A percentile compares a stretch with the other conserved stretches of the same genome.
Evolutionary conservation across 2,888 invertebrate genomes (phyloP).

Genomic region (Agriopis aurantiaria): DNA sequence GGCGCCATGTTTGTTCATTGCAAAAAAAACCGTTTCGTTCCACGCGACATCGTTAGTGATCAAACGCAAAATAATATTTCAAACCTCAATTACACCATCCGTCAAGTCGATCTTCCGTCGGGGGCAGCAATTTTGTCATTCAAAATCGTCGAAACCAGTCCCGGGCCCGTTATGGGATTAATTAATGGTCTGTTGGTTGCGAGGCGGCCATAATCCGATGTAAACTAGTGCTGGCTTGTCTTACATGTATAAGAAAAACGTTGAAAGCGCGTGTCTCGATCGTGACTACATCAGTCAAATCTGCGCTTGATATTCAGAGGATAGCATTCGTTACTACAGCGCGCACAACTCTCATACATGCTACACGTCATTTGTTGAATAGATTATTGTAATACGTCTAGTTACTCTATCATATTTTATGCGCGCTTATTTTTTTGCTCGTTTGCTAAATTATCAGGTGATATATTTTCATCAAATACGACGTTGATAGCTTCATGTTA

Average conservation of each 20-base stretch:
- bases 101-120: constrained; percentile 61
- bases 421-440: constrained; percentile 35
- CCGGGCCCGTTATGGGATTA: constrained; percentile 72
- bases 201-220: constrained; percentile 69
- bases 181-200: constrained; percentile 68
- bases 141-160: constrained; percentile 68
- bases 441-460: constrained; percentile 38
- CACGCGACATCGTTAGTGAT: constrained; percentile 62
- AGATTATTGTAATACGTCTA: constrained; percentile 56
- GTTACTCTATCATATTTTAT: constrained; percentile 46
- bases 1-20: constrained; percentile 56
- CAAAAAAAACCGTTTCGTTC: constrained; percentile 51
- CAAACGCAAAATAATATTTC: constrained; percentile 68
- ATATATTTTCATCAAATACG: constrained; percentile 42
- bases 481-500: constrained; percentile 38
- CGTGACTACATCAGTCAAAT: constrained; percentile 82
- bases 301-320: constrained; percentile 74
- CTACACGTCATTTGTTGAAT: constrained; percentile 63
- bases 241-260: constrained; percentile 69
- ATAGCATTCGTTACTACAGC: constrained; percentile 73
- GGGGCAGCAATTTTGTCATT: constrained; percentile 75
- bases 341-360: constrained; percentile 61
- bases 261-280: constrained; percentile 70
- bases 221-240: constrained; percentile 64
- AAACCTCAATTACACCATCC: constrained; percentile 74